Evolutionary conservation across 1,140 invertebrate species (phyloP), one percentile per base, ranked within the genome.

Genomic region (Papilio glaucus): DNA sequence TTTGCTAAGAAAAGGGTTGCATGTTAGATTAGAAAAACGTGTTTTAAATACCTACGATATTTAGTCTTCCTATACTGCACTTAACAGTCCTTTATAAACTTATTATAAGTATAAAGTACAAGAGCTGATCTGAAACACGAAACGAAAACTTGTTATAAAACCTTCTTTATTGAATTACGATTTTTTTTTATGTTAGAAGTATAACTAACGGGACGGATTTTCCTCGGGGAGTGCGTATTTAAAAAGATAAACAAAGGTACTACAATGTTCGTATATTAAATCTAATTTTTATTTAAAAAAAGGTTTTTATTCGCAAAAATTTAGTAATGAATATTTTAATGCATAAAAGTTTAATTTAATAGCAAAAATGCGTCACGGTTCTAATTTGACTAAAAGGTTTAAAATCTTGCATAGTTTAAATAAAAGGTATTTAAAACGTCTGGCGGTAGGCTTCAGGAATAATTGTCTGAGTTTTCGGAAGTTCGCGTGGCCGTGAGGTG

Each of bases 381-480:
- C 62, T 65, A 65, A 39, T 65, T 39, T 38, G n/a, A 65, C 7
- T 63, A 15, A 39, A 63, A 63, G 15, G 33, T 65, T 65, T 65
- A 65, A 65, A 65, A 4, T 38, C 33, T 65, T 39, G 62, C 18
- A 39, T 65, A 65, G 29, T 65, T 65, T 8, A 65, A 65, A 65
- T 65, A 39, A 63, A 15, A 33, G 18, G 62, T 65, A 65, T 41
- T 65, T 41, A 41, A 37, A 62, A 39, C 37, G 62, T 21, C 33
- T 8, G 62, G 29, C 62, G 62, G 37, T 65, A 65, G 62, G 62
- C 62, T 65, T 65, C 39, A 65, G 62, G 33, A 65, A 62, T 38
- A 65, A 65, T 65, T 65, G 29, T 65, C 13, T 37, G 37, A 38
- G 37, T 65, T 65, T 65, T 65, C 62, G 62, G 62, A 65, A 65